Evolutionary conservation across 1,140 invertebrate genomes (phyloP), one percentile per base, ranked within the genome.

Genomic region (Melitaea cinxia): DNA sequence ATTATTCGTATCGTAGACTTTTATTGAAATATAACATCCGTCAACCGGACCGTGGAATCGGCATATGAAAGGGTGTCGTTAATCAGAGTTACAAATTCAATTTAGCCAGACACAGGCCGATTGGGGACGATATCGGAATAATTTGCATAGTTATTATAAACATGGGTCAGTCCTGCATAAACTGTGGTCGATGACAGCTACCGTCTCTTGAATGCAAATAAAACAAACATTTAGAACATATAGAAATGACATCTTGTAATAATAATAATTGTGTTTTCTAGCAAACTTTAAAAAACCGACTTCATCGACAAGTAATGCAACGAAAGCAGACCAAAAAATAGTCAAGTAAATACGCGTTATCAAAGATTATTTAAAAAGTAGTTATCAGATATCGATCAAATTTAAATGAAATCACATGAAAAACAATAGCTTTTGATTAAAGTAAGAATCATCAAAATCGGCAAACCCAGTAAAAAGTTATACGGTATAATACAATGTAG

Each of bases 81-180:
- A 89, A 89, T 86, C 80, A 80, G 80, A 86, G 85, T 82, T 88
- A 88, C 85, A 85, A 88, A 89, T 88, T 89, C 74, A 88, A 88
- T 88, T 88, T 83, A 73, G 68, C 69, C 71, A 65, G 73, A 65
- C 75, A 70, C 65, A 72, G 61, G 59, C 72, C 77, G 77, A 85
- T 85, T 82, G 80, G 80, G 81, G 76, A 72, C 68, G 78, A 68
- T 86, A 88, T 87, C 78, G 76, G 78, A 81, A 83, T 83, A 82
- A 89, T 89, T 89, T 88, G 84, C 85, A 88, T 89, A 85, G 83
- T 84, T 88, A 89, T 89, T 87, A 83, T 88, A 88, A 83, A 85
- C 85, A 88, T 78, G 81, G 85, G 80, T 85, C 83, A 88, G 73
- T 74, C 75, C 79, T 77, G 82, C 80, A 86, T 87, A 85, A 84